Base-by-base conservation (phyloP, 1,140 invertebrate genomes). In the Planococcus citri region DNA sequence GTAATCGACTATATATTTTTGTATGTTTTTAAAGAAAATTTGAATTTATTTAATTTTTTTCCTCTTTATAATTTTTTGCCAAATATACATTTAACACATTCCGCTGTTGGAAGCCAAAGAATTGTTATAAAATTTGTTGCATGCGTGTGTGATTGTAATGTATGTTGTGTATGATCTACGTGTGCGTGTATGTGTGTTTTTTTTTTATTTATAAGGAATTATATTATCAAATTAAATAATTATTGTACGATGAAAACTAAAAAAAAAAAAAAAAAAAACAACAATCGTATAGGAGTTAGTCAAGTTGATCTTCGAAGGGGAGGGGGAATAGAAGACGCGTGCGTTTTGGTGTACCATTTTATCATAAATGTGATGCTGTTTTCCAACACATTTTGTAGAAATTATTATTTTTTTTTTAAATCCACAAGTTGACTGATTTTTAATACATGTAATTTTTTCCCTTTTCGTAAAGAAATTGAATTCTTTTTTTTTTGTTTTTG, bases 341-440 rank as follows among this genome's bases (percentile, higher is more conserved):
- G 3, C 29, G 29, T 33, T 33, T 33, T 33, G 29, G 3, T 3
- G 29, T 33, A 33, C 29, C 29, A 33, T 33, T 33, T 51, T 51
- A 51, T 51, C 41, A 17, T 51, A 51, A 51, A 51, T 51, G 41
- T 51, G 41, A 51, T 51, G 41, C 41, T 51, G 41, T 51, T 51
- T 51, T 51, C 17, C 41, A 51, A 51, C 41, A 17, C 41, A 51
- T 51, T 51, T 51, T 51, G 12, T 51, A 51, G 41, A 20, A 51
- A 51, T 51, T 51, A 3, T 9, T 3, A 51, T 9, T 17, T 51
- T 9, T 51, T 51, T 51, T 51, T 14, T 51, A 51, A 20, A 20
- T 51, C 17, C 17, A 20, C 10, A 51, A 17, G 10, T 51, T n/a
- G 41, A 51, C 41, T 51, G 41, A 51, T 51, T 33, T 33, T 33